A percentile compares a stretch with the other conserved stretches of the same genome.
Evolutionary conservation across 2,888 invertebrate species (phyloP).

Genomic region (Leucophenga montana): DNA sequence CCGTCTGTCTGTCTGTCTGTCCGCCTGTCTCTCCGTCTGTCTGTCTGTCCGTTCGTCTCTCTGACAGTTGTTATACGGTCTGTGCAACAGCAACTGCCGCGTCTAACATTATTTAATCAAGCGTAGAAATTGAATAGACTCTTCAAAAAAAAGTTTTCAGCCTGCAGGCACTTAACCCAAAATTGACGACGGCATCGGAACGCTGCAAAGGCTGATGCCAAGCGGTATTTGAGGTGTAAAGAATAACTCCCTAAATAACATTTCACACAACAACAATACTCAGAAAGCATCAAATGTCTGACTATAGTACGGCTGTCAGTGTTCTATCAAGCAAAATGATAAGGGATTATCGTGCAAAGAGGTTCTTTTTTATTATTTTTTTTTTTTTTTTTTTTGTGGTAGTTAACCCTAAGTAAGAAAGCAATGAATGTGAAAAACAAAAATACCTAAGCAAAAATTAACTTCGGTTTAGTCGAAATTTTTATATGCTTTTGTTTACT

Average conservation of each 20-base stretch:
- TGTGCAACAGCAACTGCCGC: slow-evolving; percentile 36
- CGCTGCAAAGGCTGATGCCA: background rate
- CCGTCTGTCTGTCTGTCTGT: too few relatives aligned
- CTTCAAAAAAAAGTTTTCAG: slow-evolving; percentile 58
- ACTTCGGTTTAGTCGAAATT: too few relatives aligned
- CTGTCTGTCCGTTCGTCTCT: background rate
- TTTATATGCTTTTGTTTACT: too few relatives aligned
- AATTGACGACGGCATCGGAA: too few relatives aligned
- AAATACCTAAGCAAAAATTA: too few relatives aligned
- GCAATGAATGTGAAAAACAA: too few relatives aligned
- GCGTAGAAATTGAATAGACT: slow-evolving; percentile 66
- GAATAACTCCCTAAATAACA: background rate
- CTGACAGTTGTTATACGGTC: too few relatives aligned
- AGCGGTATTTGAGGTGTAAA: background rate
- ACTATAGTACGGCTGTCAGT: background rate
- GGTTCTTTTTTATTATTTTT: background rate
- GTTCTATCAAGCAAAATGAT: background rate
- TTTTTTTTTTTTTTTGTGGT: too few relatives aligned
- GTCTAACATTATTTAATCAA: slow-evolving; percentile 65
- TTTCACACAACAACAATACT: background rate
- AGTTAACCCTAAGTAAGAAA: too few relatives aligned
- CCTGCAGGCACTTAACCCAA: slow-evolving; percentile 63
- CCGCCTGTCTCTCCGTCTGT: too few relatives aligned
- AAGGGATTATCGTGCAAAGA: slow-evolving; percentile 3
- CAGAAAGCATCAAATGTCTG: background rate